Conservation (phyloP, 2,888 invertebrate genomes). For the Pilophorus perplexus region DNA sequence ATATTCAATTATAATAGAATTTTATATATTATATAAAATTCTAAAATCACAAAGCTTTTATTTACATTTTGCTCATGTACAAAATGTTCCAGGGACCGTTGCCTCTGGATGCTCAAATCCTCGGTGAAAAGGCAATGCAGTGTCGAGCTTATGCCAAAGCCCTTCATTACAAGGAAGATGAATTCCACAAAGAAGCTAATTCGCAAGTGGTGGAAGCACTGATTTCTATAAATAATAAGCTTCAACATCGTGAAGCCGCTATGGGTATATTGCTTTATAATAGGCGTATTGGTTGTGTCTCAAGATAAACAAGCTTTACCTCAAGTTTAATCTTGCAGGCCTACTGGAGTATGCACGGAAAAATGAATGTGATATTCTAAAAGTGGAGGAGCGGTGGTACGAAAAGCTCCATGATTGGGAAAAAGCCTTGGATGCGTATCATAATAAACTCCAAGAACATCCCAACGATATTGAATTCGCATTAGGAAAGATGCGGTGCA, state of each 20-base stretch:
- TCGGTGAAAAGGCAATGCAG: constrained; percentile 93
- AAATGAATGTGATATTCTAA: constrained; percentile 61
- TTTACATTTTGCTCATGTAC: too few species aligned
- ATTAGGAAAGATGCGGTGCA: constrained; percentile 82
- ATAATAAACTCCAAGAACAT: constrained; percentile 66
- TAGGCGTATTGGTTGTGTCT: too few species aligned
- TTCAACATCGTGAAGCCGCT: constrained; percentile 97
- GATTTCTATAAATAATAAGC: constrained; percentile 95
- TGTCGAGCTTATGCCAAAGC: constrained; percentile 85
- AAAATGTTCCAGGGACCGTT: constrained; percentile 70
- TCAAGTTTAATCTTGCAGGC: constrained; percentile 49
- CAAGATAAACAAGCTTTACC: too few species aligned
- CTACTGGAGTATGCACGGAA: constrained; percentile 84
- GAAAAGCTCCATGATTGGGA: constrained; percentile 99
- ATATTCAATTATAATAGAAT: too few species aligned
- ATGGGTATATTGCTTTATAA: constrained; percentile 75
- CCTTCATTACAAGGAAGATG: constrained; percentile 86
- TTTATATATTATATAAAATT: too few species aligned
- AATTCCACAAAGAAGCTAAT: constrained; percentile 79
- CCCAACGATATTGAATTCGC: constrained; percentile 72
- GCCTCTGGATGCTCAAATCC: constrained; percentile 79
- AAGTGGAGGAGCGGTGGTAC: constrained; percentile 90
- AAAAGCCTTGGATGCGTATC: constrained; percentile 85
- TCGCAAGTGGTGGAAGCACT: constrained; percentile 88
- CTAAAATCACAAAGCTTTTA: too few species aligned